Evolutionary conservation across 2,113 vertebrate genomes (phyloP).

Genomic region (Xerus inauris): DNA sequence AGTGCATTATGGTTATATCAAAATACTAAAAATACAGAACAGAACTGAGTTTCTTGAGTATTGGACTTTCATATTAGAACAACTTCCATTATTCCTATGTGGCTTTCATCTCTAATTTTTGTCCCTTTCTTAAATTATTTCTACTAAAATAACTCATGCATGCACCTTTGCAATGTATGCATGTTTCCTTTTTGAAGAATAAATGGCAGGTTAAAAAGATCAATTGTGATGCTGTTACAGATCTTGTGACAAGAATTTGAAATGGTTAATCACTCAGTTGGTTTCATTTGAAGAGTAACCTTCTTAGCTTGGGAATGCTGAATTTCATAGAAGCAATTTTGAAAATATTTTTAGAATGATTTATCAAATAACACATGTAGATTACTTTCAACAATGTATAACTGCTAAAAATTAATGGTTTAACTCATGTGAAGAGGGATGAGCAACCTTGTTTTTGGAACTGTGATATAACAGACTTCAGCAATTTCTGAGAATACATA

Average conservation of each 20-base stretch:
- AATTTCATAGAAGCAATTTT: constrained; percentile 68
- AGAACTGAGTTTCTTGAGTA: neutral
- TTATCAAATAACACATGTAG: constrained; percentile 18
- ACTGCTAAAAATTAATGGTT: neutral
- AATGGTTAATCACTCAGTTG: neutral
- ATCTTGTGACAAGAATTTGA: neutral
- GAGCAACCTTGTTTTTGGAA: neutral
- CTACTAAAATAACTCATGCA: neutral
- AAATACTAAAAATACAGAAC: neutral
- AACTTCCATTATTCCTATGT: neutral
- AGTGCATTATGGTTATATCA: neutral
- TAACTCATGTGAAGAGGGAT: neutral
- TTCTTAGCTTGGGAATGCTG: constrained; percentile 62
- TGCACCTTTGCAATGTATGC: neutral
- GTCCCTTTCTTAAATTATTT: constrained; percentile 13
- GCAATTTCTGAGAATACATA: neutral
- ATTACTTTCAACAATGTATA: neutral
- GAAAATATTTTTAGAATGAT: constrained; percentile 62
- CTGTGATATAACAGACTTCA: neutral
- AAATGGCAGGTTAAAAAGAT: neutral
- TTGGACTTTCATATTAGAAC: neutral
- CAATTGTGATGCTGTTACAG: neutral
- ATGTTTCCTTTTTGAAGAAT: neutral
- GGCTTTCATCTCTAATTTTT: constrained; percentile 24
- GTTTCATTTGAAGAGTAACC: constrained; percentile 70